Percentiles rank a stretch among this genome's conserved stretches.
Conservation (phyloP, 2,797 vertebrate genomes). For the Darevskia mixta region DNA sequence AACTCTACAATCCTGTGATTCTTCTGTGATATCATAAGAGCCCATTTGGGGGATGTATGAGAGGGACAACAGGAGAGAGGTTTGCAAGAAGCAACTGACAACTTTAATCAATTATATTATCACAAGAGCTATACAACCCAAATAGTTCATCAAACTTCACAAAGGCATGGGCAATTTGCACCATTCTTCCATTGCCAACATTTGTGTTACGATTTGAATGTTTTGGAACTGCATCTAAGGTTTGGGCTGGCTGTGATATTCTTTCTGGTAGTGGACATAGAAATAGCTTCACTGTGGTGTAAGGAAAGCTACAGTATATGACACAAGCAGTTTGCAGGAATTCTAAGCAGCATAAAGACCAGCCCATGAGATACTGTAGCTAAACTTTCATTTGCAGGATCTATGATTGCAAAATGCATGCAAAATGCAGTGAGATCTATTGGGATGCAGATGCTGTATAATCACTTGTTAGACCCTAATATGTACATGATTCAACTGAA, state of each 20-base stretch:
- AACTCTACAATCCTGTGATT: no score
- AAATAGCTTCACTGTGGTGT: not conserved
- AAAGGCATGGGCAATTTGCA: no score
- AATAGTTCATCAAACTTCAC: no score
- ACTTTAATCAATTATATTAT: no score
- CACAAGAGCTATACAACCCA: no score
- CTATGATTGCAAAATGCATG: not conserved
- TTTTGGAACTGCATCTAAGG: not conserved
- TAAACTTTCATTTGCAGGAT: not conserved
- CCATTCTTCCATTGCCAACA: no score
- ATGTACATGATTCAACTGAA: not conserved
- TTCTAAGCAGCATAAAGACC: not conserved
- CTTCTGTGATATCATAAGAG: no score
- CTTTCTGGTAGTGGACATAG: not conserved
- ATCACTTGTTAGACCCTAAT: not conserved
- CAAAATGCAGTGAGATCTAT: not conserved
- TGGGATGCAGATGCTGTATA: not conserved
- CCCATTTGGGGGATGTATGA: no score
- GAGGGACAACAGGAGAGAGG: no score
- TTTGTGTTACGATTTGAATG: not conserved
- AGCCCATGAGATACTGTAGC: not conserved
- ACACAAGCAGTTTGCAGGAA: not conserved
- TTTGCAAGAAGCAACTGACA: no score
- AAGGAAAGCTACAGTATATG: not conserved
- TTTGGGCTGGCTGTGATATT: not conserved